Conservation (phyloP, 2,888 invertebrate species). For the Gymnocheta viridis region DNA sequence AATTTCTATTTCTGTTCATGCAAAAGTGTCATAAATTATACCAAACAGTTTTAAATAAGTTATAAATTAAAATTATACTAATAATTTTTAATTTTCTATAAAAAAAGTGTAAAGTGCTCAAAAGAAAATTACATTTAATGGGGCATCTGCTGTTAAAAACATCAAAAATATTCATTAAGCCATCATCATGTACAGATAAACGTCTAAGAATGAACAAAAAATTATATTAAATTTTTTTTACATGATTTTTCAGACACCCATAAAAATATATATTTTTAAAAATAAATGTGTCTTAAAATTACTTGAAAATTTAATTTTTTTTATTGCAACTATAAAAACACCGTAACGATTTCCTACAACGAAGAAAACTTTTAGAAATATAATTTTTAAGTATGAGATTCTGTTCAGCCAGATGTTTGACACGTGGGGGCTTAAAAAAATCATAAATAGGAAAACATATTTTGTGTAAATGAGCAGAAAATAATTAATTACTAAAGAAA, state of each 20-base stretch:
- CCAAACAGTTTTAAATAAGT: neutral
- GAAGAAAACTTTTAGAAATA: neutral
- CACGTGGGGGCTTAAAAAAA: neutral
- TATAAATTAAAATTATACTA: neutral
- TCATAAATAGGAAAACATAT: neutral
- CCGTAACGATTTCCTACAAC: slow-evolving; percentile 12
- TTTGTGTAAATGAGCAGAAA: neutral
- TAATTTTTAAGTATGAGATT: neutral
- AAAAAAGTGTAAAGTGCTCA: neutral
- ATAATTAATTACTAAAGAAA: neutral
- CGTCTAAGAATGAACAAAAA: neutral
- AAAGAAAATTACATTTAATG: slow-evolving; percentile 9
- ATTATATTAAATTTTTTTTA: neutral
- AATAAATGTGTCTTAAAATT: slow-evolving; percentile 15
- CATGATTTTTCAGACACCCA: neutral
- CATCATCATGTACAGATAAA: neutral
- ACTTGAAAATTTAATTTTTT: neutral
- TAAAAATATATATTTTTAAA: slow-evolving; percentile 3
- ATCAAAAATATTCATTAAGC: neutral
- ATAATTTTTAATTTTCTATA: neutral
- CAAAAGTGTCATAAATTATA: neutral
- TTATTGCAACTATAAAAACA: slow-evolving; percentile 20
- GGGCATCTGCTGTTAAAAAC: neutral
- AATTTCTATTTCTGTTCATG: neutral
- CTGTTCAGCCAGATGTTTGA: neutral